These are phyloP conservation scores for Micronycteris hirsuta DNA, from an alignment of 2,113 vertebrate genomes.

Conservation along the genomic window DNA sequence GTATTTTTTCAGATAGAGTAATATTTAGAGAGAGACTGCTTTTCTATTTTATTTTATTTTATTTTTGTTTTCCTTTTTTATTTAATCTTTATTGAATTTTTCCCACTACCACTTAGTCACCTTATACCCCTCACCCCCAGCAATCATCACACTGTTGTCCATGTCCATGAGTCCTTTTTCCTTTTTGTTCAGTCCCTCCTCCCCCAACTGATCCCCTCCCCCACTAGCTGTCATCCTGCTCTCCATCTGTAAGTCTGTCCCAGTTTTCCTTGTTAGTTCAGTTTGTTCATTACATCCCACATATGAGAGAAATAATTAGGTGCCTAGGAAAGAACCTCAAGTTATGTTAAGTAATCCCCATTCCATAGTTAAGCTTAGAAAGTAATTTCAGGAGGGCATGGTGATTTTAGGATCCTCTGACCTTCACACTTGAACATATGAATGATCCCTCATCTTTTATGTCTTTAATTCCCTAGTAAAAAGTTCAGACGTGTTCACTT, in stretches of 20 bases:
- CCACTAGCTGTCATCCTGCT: no score
- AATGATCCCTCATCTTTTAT: not conserved
- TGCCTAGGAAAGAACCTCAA: not conserved
- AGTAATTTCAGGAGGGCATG: not conserved
- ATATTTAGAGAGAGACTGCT: not conserved
- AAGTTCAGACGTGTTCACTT: not conserved
- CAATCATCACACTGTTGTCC: no score
- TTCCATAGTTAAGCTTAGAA: not conserved
- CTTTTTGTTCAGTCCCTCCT: no score
- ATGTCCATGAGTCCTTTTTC: no score
- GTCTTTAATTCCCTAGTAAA: not conserved
- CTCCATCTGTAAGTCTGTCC: no score
- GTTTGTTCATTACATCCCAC: no score
- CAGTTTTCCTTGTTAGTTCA: no score
- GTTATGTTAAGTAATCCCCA: not conserved
- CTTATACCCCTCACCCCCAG: no score
- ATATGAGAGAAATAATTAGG: not conserved
- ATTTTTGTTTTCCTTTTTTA: no score
- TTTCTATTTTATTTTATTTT: not conserved
- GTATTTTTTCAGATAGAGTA: not conserved
- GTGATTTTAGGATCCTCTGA: not conserved
- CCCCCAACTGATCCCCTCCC: no score
- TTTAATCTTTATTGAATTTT: no score
- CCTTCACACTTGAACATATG: not conserved
- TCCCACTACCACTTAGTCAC: no score